A percentile compares a stretch with the other conserved stretches of the same genome.
Evolutionary conservation across 1,140 invertebrate genomes (phyloP).

Genomic region (Drosophila paulistorum): DNA sequence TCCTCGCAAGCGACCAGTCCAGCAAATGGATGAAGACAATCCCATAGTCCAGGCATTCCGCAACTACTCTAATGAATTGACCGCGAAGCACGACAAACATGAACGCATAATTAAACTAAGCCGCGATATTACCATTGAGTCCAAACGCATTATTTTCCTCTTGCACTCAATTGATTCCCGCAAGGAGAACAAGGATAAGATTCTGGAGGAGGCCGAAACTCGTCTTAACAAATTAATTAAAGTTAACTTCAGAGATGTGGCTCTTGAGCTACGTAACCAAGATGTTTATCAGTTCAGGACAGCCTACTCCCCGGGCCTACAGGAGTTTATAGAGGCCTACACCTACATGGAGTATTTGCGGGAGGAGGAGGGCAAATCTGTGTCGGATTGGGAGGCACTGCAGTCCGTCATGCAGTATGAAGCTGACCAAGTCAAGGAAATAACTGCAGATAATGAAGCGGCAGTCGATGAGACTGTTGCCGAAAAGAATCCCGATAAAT

Average conservation of each 20-base stretch:
- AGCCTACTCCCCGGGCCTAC: conserved; percentile 90
- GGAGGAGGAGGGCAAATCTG: conserved; percentile 49
- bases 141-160: conserved; percentile 94
- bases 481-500: conserved; percentile 48
- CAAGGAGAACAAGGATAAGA: conserved; percentile 84
- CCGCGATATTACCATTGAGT: conserved; percentile 95
- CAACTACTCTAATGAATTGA: conserved; percentile 88
- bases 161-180: conserved; percentile 89
- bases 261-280: conserved; percentile 88
- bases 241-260: conserved; percentile 87
- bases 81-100: conserved; percentile 92
- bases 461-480: conserved; percentile 23
- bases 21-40: conserved; percentile 83
- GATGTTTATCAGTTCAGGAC: conserved; percentile 90
- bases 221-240: conserved; percentile 86
- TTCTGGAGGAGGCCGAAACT: conserved; percentile 87
- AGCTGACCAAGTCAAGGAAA: conserved; percentile 15
- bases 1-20: conserved; percentile 42
- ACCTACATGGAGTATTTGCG: conserved; percentile 89
- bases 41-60: conserved; percentile 88
- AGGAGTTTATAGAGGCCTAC: conserved; percentile 94
- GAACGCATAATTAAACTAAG: conserved; percentile 92
- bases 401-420: conserved; percentile 80
- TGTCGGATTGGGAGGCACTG: conserved; percentile 72
- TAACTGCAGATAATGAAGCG: background rate